A percentile compares a stretch with the other conserved stretches of the same genome.
Evolutionary conservation across 1,140 invertebrate genomes (phyloP).

Genomic region (Luehdorfia chinensis): DNA sequence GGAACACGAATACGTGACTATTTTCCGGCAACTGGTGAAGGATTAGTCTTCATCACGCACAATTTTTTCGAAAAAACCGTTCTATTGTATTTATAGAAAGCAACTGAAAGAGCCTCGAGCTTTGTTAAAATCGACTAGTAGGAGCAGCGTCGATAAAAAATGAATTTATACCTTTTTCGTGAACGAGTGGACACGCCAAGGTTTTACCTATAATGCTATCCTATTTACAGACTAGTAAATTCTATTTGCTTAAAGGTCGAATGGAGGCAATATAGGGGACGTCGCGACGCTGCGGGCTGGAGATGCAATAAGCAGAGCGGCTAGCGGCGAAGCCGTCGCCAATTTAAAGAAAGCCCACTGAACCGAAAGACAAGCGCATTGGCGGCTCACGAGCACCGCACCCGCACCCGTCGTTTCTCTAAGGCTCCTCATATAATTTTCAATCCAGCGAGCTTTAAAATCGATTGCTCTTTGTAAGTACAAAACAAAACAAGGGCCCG

Average conservation of each 20-base stretch:
- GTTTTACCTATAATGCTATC: slow-evolving; percentile 64
- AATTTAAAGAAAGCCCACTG: slow-evolving; percentile 78
- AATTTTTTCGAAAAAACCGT: slow-evolving; percentile 33
- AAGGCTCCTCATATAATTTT: slow-evolving; percentile 75
- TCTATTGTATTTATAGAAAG: background rate
- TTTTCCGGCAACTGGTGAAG: slow-evolving; percentile 55
- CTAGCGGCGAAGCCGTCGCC: slow-evolving; percentile 68
- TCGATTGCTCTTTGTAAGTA: slow-evolving; percentile 74
- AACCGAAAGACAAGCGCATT: slow-evolving; percentile 78
- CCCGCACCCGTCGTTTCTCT: slow-evolving; percentile 52
- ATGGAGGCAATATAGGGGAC: slow-evolving; percentile 72
- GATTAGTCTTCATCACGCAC: slow-evolving; percentile 69
- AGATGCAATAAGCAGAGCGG: slow-evolving; percentile 72
- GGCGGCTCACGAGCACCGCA: slow-evolving; percentile 66
- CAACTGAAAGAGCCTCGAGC: slow-evolving; percentile 14
- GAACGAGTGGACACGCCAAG: slow-evolving; percentile 40
- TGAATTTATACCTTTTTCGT: slow-evolving; percentile 51
- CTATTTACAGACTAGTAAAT: slow-evolving; percentile 70
- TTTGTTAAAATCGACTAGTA: slow-evolving; percentile 40
- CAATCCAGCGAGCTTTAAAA: slow-evolving; percentile 76
- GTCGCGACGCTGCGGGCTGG: slow-evolving; percentile 65
- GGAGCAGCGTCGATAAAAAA: slow-evolving; percentile 47
- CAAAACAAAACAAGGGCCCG: slow-evolving; percentile 55
- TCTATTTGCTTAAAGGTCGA: slow-evolving; percentile 74
- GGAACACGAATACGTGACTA: slow-evolving; percentile 46